Conservation (phyloP, 1,140 invertebrate genomes). For the Macrobrachium nipponense region DNA sequence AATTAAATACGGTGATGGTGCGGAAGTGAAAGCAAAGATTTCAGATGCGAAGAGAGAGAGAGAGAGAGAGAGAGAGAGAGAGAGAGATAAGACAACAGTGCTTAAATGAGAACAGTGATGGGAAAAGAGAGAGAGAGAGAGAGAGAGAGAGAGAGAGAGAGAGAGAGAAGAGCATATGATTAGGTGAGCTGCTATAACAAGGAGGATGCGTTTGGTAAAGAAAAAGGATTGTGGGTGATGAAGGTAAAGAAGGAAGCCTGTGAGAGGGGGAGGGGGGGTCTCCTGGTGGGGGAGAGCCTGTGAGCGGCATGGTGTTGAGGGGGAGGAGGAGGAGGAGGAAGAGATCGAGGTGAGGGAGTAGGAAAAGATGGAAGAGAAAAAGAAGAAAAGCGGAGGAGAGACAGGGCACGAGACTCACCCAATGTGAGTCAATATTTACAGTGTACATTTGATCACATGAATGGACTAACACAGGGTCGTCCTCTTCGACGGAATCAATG, state of each 20-base stretch:
- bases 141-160: background rate
- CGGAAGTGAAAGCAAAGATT: too few species aligned
- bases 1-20: background rate
- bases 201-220: background rate
- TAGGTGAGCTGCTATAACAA: background rate
- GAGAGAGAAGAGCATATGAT: background rate
- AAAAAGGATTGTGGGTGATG: background rate
- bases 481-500: slow-evolving; percentile 54
- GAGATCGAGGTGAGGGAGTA: too few species aligned
- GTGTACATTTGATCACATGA: slow-evolving; percentile 62
- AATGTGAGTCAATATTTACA: slow-evolving; percentile 59
- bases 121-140: background rate
- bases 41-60: background rate
- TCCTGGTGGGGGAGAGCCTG: background rate
- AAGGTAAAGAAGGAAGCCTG: background rate
- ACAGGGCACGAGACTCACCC: slow-evolving; percentile 49
- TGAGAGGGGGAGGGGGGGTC: background rate
- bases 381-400: background rate
- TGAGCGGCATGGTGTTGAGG: background rate
- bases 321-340: background rate
- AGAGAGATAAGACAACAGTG: slow-evolving; percentile 5
- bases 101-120: background rate
- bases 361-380: background rate
- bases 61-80: background rate
- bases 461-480: slow-evolving; percentile 42